These are phyloP conservation scores for Deroplatys truncata DNA, from an alignment of 2,888 invertebrate genomes.

Conservation along the genomic window DNA sequence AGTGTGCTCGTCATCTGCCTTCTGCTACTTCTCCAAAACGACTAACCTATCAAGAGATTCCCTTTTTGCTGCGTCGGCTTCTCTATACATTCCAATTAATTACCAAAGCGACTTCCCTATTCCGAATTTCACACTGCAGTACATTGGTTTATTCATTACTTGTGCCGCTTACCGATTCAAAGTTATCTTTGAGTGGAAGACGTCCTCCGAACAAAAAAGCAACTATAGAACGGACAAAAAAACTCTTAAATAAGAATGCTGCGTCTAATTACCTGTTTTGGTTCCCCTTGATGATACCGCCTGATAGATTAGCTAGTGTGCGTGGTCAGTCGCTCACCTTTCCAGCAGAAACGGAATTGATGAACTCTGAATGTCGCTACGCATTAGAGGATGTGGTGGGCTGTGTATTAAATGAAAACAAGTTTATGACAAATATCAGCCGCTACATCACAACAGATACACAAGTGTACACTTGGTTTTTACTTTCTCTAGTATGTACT, in stretches of 20 bases:
- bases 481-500: no score
- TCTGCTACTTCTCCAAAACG: background rate
- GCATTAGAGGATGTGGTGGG: background rate
- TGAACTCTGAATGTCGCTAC: background rate
- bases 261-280: slow-evolving; percentile 19
- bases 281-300: slow-evolving; percentile 11
- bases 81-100: background rate
- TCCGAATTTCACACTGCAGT: background rate
- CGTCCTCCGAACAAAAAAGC: background rate
- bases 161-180: slow-evolving; percentile 3
- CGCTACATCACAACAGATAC: no score
- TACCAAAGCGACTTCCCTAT: background rate
- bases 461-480: no score
- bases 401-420: background rate
- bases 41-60: background rate
- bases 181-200: background rate
- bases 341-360: background rate
- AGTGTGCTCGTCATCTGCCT: background rate
- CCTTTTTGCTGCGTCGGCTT: background rate
- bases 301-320: slow-evolving; percentile 18
- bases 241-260: background rate
- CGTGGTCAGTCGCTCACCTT: background rate
- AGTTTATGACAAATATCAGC: background rate
- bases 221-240: background rate
- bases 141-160: background rate